phyloP scores from a whole-genome alignment of 2,888 invertebrate species.

The Neoaliturus tenellus region DNA sequence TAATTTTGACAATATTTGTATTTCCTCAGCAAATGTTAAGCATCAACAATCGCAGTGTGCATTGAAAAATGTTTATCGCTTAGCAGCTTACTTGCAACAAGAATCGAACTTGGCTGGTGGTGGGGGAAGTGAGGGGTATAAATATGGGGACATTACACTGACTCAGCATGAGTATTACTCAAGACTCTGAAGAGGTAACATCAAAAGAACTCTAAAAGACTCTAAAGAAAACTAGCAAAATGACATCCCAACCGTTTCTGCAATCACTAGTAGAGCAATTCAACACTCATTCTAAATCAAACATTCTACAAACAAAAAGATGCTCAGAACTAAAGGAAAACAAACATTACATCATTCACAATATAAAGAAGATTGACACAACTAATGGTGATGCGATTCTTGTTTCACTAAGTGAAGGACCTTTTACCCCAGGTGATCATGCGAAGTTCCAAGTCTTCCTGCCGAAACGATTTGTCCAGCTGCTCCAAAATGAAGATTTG shows the following conservation, averaged over 20 bases:
- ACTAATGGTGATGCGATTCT: background rate
- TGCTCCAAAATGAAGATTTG: slow-evolving; percentile 2
- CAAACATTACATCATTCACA: background rate
- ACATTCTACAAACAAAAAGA: background rate
- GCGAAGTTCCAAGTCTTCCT: background rate
- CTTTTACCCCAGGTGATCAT: background rate
- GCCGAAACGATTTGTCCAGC: background rate
- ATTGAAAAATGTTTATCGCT: background rate
- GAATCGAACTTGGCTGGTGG: background rate
- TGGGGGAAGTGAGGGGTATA: background rate
- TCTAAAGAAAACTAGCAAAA: too few relatives aligned
- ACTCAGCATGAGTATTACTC: background rate
- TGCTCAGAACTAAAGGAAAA: slow-evolving; percentile 17
- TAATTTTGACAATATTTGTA: background rate
- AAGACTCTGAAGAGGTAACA: background rate
- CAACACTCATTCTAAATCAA: background rate
- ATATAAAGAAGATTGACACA: background rate
- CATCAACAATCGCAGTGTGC: background rate
- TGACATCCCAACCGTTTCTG: background rate
- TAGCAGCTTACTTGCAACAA: background rate
- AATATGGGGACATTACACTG: background rate
- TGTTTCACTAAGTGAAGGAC: background rate
- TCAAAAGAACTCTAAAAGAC: too few relatives aligned
- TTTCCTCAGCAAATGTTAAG: background rate
- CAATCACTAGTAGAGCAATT: background rate